Evolutionary conservation across 2,888 invertebrate species (phyloP).

Genomic region (Branchellion lobata): DNA sequence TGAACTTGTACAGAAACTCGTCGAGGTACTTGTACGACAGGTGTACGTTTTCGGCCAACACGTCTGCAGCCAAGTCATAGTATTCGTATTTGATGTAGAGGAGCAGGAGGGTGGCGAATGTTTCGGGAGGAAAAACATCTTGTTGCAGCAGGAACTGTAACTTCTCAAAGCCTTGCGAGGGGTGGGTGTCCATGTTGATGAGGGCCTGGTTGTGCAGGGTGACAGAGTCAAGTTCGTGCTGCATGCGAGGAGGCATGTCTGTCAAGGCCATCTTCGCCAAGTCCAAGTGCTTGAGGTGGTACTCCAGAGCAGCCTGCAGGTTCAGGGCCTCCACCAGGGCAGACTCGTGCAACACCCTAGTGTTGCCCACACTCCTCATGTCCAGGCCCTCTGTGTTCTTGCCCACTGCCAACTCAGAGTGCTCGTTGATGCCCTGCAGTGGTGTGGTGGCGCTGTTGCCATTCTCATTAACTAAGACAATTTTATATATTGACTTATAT

Average conservation of each 20-base stretch:
- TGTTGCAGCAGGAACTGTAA: slow-evolving; percentile 89
- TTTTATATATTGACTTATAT: too few species aligned
- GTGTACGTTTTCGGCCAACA: slow-evolving; percentile 93
- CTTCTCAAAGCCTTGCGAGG: slow-evolving; percentile 90
- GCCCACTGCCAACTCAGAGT: slow-evolving; percentile 83
- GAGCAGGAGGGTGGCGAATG: slow-evolving; percentile 89
- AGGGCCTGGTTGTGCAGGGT: slow-evolving; percentile 95
- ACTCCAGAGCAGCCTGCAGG: slow-evolving; percentile 96
- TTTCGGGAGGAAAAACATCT: slow-evolving; percentile 94
- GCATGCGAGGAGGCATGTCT: slow-evolving; percentile 73
- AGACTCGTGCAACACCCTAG: slow-evolving; percentile 86
- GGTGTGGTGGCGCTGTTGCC: too few species aligned
- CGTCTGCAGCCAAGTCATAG: slow-evolving; percentile 94
- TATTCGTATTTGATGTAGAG: slow-evolving; percentile 96
- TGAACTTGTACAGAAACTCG: slow-evolving; percentile 88
- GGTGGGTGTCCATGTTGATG: slow-evolving; percentile 81
- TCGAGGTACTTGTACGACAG: slow-evolving; percentile 91
- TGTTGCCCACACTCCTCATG: slow-evolving; percentile 92
- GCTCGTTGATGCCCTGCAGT: slow-evolving; percentile 39
- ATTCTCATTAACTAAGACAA: too few species aligned
- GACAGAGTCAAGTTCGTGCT: slow-evolving; percentile 94
- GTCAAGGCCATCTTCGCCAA: slow-evolving; percentile 71
- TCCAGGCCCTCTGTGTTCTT: slow-evolving; percentile 82
- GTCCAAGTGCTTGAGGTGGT: slow-evolving; percentile 83
- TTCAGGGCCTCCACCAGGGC: slow-evolving; percentile 97